Evolutionary conservation across 2,113 vertebrate genomes (phyloP).

Genomic region (Tonatia bakeri): DNA sequence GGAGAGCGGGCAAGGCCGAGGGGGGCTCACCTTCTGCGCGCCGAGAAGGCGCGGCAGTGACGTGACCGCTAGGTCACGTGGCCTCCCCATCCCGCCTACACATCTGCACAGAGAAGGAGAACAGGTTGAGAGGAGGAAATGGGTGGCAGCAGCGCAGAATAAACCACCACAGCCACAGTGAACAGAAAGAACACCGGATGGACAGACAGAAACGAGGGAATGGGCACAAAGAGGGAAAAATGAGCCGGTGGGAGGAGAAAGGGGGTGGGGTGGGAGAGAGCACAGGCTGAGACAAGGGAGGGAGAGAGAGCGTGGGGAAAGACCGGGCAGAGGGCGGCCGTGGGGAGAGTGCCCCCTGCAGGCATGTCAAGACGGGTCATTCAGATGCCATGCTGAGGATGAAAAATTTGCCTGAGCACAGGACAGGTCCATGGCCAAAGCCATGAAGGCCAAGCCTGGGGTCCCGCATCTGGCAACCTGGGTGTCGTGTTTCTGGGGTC

Average conservation of each 20-base stretch:
- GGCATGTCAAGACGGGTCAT: slow-evolving; percentile 84
- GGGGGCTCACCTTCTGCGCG: slow-evolving; percentile 97
- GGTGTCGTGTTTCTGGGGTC: background rate
- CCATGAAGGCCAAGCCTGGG: background rate
- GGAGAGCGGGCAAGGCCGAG: slow-evolving; percentile 70
- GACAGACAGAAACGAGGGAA: background rate
- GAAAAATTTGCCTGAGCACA: slow-evolving; percentile 66
- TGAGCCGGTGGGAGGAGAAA: background rate
- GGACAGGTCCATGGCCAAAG: slow-evolving; percentile 73
- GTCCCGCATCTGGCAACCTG: background rate
- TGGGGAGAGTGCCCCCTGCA: slow-evolving; percentile 80
- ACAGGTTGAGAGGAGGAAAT: slow-evolving; percentile 87
- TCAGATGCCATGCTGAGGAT: slow-evolving; percentile 76
- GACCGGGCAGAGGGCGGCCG: background rate
- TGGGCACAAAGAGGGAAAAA: background rate
- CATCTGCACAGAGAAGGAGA: slow-evolving; percentile 95
- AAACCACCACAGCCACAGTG: slow-evolving; percentile 79
- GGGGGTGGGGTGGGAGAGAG: background rate
- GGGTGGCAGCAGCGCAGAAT: slow-evolving; percentile 81
- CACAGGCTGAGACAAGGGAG: background rate
- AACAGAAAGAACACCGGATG: slow-evolving; percentile 17
- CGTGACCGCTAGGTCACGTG: slow-evolving; percentile 99
- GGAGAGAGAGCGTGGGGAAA: background rate
- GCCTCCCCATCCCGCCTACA: slow-evolving; percentile 99
- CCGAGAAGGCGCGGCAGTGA: slow-evolving; percentile 99